A percentile compares a stretch with the other conserved stretches of the same genome.
phyloP scores from a whole-genome alignment of 2,113 vertebrate species.

The Ranitomeya imitator region DNA sequence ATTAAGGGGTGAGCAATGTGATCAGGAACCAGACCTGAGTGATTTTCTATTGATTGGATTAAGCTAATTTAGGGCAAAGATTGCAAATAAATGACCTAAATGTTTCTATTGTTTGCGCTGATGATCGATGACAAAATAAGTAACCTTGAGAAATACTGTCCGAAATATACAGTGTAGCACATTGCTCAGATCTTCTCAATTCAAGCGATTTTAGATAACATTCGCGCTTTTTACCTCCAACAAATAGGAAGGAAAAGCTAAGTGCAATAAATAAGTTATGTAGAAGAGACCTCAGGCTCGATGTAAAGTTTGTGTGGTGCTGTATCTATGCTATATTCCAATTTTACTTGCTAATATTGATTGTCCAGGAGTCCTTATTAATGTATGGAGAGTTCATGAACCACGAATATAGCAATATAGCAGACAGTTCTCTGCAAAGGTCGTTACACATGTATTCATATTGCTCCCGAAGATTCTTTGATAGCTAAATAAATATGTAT shows the following conservation, averaged over 20 bases:
- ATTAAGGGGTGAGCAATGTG: constrained; percentile 52
- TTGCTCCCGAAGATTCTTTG: too few relatives aligned
- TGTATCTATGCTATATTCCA: too few relatives aligned
- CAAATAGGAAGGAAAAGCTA: neutral
- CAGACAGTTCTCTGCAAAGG: too few relatives aligned
- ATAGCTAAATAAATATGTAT: too few relatives aligned
- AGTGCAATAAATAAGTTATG: neutral
- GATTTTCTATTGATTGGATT: constrained; percentile 50
- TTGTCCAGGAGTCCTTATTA: too few relatives aligned
- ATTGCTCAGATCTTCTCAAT: neutral
- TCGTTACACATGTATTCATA: too few relatives aligned
- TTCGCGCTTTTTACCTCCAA: neutral
- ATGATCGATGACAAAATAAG: constrained; percentile 46
- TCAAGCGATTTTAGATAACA: neutral
- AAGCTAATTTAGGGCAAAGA: constrained; percentile 52
- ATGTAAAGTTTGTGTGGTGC: too few relatives aligned
- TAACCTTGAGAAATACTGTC: constrained; percentile 39
- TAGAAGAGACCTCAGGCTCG: too few relatives aligned
- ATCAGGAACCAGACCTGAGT: constrained; percentile 31
- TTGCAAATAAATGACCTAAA: constrained; percentile 44
- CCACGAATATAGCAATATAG: too few relatives aligned
- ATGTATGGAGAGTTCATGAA: too few relatives aligned
- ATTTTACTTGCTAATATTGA: too few relatives aligned
- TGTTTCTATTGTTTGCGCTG: constrained; percentile 28
- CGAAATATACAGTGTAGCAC: neutral